Evolutionary conservation across 2,888 invertebrate genomes (phyloP).

Genomic region (Yponomeuta sedellus): DNA sequence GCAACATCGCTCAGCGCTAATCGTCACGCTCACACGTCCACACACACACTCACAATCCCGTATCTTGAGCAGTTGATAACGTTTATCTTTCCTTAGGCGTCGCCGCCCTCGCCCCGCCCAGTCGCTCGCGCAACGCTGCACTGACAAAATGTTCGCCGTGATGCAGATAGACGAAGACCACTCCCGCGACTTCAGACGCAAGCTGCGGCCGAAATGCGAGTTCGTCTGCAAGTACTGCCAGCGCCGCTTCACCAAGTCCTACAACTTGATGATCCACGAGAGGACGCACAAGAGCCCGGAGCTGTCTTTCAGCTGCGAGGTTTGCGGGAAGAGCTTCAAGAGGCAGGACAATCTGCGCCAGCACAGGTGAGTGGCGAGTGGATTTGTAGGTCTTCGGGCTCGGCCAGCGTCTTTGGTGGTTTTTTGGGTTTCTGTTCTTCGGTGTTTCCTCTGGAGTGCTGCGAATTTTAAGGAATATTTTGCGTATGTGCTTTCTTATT

Average conservation of each 20-base stretch:
- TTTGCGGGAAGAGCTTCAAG: conserved; percentile 98
- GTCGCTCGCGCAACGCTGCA: conserved; percentile 63
- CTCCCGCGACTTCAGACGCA: conserved; percentile 90
- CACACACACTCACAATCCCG: not conserved
- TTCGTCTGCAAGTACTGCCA: conserved; percentile 99
- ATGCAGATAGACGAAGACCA: conserved; percentile 93
- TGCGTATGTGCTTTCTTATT: no score
- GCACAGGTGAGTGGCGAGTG: conserved; percentile 83
- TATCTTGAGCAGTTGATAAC: conserved; percentile 13
- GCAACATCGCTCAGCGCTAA: not conserved
- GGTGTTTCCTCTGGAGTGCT: no score
- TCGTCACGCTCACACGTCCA: not conserved
- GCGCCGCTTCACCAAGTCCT: conserved; percentile 97
- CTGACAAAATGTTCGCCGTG: conserved; percentile 89
- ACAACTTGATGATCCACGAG: conserved; percentile 99
- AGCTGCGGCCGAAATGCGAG: conserved; percentile 96
- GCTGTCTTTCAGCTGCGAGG: conserved; percentile 97
- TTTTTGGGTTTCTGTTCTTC: not conserved
- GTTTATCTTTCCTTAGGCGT: conserved; percentile 39
- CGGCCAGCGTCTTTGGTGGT: not conserved
- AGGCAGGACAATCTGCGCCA: conserved; percentile 97
- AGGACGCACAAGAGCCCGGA: conserved; percentile 98
- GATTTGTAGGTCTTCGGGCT: no score
- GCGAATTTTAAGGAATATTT: no score
- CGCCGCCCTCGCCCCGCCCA: conserved; percentile 64